Evolutionary conservation across 2,888 invertebrate species (phyloP).

Genomic region (Tenthredo distinguenda): DNA sequence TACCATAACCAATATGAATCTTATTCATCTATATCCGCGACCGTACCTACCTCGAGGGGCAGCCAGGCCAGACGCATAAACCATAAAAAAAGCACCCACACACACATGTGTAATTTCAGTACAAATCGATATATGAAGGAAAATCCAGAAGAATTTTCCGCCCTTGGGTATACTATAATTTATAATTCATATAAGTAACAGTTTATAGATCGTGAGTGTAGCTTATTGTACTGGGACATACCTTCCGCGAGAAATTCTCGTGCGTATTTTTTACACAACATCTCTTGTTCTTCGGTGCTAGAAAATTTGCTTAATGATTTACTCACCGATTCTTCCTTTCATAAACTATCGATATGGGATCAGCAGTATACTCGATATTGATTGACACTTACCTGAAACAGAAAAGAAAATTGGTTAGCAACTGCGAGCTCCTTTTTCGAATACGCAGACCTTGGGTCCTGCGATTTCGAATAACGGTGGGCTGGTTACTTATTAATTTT

Average conservation of each 20-base stretch:
- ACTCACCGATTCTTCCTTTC: slow-evolving; percentile 2
- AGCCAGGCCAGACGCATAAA: slow-evolving; percentile 68
- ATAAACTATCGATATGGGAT: not conserved
- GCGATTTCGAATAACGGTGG: not conserved
- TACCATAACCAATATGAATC: slow-evolving; percentile 50
- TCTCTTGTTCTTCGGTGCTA: not conserved
- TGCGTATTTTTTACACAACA: not conserved
- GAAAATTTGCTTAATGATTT: not conserved
- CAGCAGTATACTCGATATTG: not conserved
- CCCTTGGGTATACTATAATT: slow-evolving; percentile 9
- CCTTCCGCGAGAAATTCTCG: not conserved
- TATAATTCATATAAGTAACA: slow-evolving; percentile 17
- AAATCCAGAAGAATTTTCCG: slow-evolving; percentile 26
- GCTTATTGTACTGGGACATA: not conserved
- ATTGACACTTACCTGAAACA: slow-evolving; percentile 37
- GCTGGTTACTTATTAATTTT: not conserved
- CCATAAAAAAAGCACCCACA: slow-evolving; percentile 58
- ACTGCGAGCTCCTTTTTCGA: not conserved
- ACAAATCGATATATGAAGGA: slow-evolving; percentile 15
- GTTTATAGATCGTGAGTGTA: not conserved
- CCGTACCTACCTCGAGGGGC: not conserved
- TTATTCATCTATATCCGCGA: slow-evolving; percentile 43
- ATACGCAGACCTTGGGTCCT: not conserved
- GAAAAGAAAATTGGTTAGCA: not conserved
- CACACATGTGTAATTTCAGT: not conserved